These are phyloP conservation scores for Oreonectes daqikongensis DNA, from an alignment of 2,797 vertebrate genomes.

Conservation along the genomic window DNA sequence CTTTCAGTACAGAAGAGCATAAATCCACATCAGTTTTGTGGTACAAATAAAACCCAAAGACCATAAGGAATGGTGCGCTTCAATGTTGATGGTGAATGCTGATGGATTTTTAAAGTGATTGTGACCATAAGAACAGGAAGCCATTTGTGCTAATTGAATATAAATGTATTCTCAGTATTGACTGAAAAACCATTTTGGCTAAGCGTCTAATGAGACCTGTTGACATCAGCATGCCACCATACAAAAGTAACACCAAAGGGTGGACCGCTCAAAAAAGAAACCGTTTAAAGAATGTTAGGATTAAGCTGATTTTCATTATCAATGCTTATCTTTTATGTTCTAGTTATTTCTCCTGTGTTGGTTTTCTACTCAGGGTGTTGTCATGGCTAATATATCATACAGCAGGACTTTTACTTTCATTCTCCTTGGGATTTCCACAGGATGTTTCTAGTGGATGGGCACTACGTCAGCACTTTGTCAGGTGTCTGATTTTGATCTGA, in stretches of 20 bases:
- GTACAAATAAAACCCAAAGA: slow-evolving; percentile 33
- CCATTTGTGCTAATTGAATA: slow-evolving; percentile 41
- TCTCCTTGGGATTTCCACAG: background rate
- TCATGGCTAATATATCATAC: too few relatives aligned
- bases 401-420: background rate
- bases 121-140: slow-evolving; percentile 37
- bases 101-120: slow-evolving; percentile 45
- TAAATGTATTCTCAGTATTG: slow-evolving; percentile 40
- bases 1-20: slow-evolving; percentile 36
- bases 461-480: background rate
- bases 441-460: slow-evolving; percentile 4
- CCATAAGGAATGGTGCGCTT: background rate
- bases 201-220: slow-evolving; percentile 7
- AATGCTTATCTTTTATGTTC: background rate
- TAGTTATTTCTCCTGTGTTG: background rate
- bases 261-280: background rate
- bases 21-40: slow-evolving; percentile 13
- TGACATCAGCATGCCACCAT: background rate
- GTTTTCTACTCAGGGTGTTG: background rate
- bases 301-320: background rate
- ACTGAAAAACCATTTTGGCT: slow-evolving; percentile 16
- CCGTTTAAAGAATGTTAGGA: background rate
- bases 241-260: background rate
- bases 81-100: slow-evolving; percentile 19
- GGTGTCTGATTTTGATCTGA: background rate